Percentiles rank a stretch among this genome's conserved stretches.
These are phyloP conservation scores for Scytalopus superciliaris DNA, from an alignment of 2,113 vertebrate genomes.

Conservation along the genomic window DNA sequence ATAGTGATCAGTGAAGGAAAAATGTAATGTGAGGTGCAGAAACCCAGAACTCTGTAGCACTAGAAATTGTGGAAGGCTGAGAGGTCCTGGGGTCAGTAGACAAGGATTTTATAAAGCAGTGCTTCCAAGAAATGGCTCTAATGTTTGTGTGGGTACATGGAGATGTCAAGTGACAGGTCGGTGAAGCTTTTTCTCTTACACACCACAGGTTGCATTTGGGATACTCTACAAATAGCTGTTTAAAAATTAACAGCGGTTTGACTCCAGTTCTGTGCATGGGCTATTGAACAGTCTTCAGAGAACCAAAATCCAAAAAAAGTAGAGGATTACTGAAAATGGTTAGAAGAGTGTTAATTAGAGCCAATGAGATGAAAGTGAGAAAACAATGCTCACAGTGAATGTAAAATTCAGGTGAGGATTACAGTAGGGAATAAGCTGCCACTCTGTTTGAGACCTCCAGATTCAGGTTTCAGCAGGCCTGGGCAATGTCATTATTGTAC, in stretches of 20 bases:
- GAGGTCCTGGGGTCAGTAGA: not conserved
- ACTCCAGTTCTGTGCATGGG: not conserved
- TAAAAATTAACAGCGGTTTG: not conserved
- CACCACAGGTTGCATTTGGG: not conserved
- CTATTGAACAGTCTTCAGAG: not conserved
- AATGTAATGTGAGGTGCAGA: rapidly evolving
- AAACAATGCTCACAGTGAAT: not conserved
- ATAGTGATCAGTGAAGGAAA: not conserved
- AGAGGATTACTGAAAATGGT: constrained; percentile 13
- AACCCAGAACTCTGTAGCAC: rapidly evolving
- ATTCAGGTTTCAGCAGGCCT: not conserved
- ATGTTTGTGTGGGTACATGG: not conserved
- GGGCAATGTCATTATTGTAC: not conserved
- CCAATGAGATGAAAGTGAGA: constrained; percentile 25
- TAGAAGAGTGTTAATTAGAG: constrained; percentile 24
- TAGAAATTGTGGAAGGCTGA: not conserved
- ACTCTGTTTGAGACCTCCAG: not conserved
- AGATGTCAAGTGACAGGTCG: not conserved
- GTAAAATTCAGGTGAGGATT: not conserved
- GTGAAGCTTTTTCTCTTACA: not conserved
- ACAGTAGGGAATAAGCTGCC: not conserved
- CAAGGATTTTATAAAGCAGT: not conserved
- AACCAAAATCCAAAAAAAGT: not conserved
- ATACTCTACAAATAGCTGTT: not conserved
- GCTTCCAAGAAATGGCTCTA: not conserved